Base-by-base conservation (phyloP, 2,797 vertebrate genomes). In the Peromyscus melanophrys region DNA sequence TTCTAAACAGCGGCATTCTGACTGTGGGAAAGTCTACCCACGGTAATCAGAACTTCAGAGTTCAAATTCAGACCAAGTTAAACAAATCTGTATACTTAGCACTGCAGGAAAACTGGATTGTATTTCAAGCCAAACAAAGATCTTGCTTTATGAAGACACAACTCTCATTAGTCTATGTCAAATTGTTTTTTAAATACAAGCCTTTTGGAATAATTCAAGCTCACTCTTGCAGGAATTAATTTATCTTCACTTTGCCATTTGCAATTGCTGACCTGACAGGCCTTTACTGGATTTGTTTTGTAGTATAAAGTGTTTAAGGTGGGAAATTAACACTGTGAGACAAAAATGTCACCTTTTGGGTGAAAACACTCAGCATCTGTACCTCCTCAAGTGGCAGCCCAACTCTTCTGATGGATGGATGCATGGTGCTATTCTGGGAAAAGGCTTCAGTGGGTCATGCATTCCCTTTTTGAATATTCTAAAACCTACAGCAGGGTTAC, bases 111-210 rank as follows among this genome's bases (percentile, higher is more conserved):
- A 94, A 57, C 40, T 71, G 11, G 57, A 96, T 55, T 88, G 7
- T 55, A 73, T 94, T 93, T 96, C 37, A 94, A 94, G 43, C 34
- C 81, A 96, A 96, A 96, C n/a, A 78, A 92, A 94, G 81, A 89
- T 77, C 82, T 67, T 93, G n/a, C 75, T 88, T 96, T 97, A 92
- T 82, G 63, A 91, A 98, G 96, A 94, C 55, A 84, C 55, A 92
- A 90, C 95, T 52, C 78, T 97, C 96, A 97, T 97, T 96, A 95
- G 96, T 98, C 93, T 97, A 55, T 52, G 95, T 96, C 93, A 96
- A 91, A 84, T 43, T 91, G 80, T 94, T 96, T 96, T 96, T 93
- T 89, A 96, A 97, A 95, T 91, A 97, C 82, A 96, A 95, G 90
- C 89, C 77, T 92, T 96, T 77, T 83, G 17, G 90, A 90, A 87